phyloP scores from a whole-genome alignment of 1,140 invertebrate species.

The Solenopsis fugax region DNA sequence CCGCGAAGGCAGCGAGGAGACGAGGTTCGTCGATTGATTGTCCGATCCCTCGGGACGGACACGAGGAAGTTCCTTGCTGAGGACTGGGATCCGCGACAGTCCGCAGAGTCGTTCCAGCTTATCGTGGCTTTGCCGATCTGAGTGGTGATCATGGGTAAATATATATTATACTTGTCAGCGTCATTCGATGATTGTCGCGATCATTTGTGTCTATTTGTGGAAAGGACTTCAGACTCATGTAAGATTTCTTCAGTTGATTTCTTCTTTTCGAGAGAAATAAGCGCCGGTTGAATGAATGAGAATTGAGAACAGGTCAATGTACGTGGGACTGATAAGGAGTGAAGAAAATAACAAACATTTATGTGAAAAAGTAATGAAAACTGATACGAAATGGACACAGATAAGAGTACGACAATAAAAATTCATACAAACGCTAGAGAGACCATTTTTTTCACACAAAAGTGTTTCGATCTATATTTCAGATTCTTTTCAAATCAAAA shows the following conservation, averaged over 20 bases:
- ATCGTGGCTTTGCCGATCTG: not conserved
- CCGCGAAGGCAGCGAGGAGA: not conserved
- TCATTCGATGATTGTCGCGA: not conserved
- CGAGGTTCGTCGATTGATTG: not conserved
- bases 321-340: not conserved
- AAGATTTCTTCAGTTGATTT: not conserved
- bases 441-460: not conserved
- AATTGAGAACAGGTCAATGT: not conserved
- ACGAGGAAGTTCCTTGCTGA: not conserved
- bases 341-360: not conserved
- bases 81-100: too few relatives aligned
- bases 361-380: not conserved
- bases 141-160: slow-evolving; percentile 61
- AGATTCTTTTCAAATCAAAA: not conserved
- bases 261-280: not conserved
- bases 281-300: not conserved
- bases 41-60: not conserved
- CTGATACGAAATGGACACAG: not conserved
- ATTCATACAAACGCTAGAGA: not conserved
- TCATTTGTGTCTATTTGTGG: not conserved
- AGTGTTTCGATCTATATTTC: not conserved
- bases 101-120: not conserved
- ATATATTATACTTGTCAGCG: not conserved
- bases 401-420: not conserved
- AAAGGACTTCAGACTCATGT: not conserved